Base-by-base conservation (phyloP, 2,888 invertebrate species). In the Nomada fucata region DNA sequence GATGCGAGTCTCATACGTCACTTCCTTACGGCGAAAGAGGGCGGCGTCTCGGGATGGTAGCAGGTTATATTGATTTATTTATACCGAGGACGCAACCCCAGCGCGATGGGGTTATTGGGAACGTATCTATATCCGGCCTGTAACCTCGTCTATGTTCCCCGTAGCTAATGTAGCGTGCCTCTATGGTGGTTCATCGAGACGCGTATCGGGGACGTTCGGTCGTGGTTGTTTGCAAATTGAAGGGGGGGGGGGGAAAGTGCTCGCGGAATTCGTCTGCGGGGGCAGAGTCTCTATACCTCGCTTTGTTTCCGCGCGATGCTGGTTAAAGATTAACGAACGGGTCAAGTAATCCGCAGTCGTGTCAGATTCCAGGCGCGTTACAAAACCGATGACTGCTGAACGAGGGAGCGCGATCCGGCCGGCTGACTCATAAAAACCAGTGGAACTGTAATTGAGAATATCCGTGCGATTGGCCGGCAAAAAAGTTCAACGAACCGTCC, bases 21-120 rank as follows among this genome's bases (percentile, higher is more conserved):
- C 91, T 91, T 91, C 86, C 90, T 89, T 89, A 89, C 89, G 84
- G 85, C 82, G 87, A 88, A 85, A 89, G 88, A 86, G 84, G 88
- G 89, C 86, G 86, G 86, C 76, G 86, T 86, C 87, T 82, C 80
- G 80, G 84, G 87, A 85, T 85, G 83, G 88, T 86, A 89, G 87
- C 90, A 88, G 90, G 90, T 90, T 91, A 91, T 93, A 93, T 93
- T 93, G 93, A 93, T 93, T 93, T 93, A 93, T 93, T 93, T 92
- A 92, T 90, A 91, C 89, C 87, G 86, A 88, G 89, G 85, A 89
- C 86, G 80, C 87, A 81, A 87, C 88, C 84, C 85, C 83, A 79
- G 78, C 76, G 81, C 84, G 91, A 92, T 90, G 87, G 90, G 91
- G 92, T 92, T 92, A 92, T 92, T 91, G 90, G 88, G 84, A 89